A percentile compares a stretch with the other conserved stretches of the same genome.
Conservation (phyloP, 2,113 vertebrate species). For the Oryzias curvinotus region DNA sequence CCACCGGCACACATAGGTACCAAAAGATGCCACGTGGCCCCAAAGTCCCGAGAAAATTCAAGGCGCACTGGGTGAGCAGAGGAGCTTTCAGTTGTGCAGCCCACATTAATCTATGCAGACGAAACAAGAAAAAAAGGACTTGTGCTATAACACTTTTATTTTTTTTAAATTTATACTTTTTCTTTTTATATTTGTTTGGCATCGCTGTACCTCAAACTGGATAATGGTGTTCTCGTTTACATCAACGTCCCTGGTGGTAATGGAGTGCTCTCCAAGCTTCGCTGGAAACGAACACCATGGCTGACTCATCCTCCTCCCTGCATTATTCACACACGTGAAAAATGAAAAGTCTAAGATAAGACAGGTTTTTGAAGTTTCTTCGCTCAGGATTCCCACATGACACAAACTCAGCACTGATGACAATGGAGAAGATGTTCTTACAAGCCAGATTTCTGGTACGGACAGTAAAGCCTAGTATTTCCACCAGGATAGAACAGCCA, state of each 20-base stretch:
- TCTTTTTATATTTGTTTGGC: constrained; percentile 10
- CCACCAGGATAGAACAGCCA: constrained; percentile 98
- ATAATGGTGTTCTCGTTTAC: constrained; percentile 97
- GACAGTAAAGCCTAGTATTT: constrained; percentile 95
- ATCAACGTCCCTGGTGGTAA: constrained; percentile 91
- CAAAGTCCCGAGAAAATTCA: constrained; percentile 95
- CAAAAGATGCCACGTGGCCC: constrained; percentile 94
- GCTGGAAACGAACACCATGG: constrained; percentile 98
- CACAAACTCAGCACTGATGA: neutral
- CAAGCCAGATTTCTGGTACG: constrained; percentile 92
- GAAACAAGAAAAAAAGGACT: constrained; percentile 21
- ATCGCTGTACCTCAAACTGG: constrained; percentile 90
- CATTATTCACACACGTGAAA: constrained; percentile 18
- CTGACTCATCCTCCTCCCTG: constrained; percentile 94
- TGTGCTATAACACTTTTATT: constrained; percentile 3
- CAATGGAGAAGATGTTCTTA: constrained; percentile 71
- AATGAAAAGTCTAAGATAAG: constrained; percentile 13
- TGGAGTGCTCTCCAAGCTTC: constrained; percentile 96
- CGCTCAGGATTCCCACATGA: neutral
- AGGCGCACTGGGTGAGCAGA: constrained; percentile 86
- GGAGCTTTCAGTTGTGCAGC: constrained; percentile 92
- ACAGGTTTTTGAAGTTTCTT: constrained; percentile 13
- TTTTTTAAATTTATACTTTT: constrained; percentile 1
- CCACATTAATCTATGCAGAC: constrained; percentile 87
- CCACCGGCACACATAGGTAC: constrained; percentile 93